Percentiles rank a stretch among this genome's conserved stretches.
Evolutionary conservation across 2,888 invertebrate genomes (phyloP).

Genomic region (Metacarcinus magister): DNA sequence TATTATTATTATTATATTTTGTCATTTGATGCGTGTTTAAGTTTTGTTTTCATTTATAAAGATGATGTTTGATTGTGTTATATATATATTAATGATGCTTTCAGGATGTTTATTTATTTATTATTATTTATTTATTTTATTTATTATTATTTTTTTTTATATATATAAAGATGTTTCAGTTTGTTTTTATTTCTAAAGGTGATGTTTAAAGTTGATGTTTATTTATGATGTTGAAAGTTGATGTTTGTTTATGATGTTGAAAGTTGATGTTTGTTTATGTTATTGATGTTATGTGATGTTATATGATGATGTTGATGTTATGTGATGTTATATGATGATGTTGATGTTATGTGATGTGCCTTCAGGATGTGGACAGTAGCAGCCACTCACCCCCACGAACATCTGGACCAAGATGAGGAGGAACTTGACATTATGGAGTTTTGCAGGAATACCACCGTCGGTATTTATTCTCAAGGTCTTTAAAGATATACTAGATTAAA

Average conservation of each 20-base stretch:
- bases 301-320: not conserved
- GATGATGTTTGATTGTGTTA: too few species aligned
- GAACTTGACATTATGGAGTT: slow-evolving; percentile 63
- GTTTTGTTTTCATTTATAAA: too few species aligned
- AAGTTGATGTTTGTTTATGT: not conserved
- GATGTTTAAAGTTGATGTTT: too few species aligned
- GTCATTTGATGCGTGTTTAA: too few species aligned
- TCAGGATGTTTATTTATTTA: too few species aligned
- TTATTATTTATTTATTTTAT: too few species aligned
- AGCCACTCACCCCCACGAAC: slow-evolving; percentile 57
- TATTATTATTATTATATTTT: too few species aligned
- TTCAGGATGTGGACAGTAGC: slow-evolving; percentile 73
- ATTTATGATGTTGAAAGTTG: not conserved
- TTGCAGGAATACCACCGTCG: slow-evolving; percentile 67
- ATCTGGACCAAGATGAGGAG: slow-evolving; percentile 76
- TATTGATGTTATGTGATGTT: not conserved
- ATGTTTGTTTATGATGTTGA: not conserved
- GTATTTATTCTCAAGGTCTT: slow-evolving; percentile 68
- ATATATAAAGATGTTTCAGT: too few species aligned
- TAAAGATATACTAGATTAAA: not conserved
- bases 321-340: not conserved
- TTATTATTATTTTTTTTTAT: too few species aligned
- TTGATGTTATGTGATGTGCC: not conserved
- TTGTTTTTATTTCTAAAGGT: too few species aligned
- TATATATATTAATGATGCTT: too few species aligned